Conservation (phyloP, 2,797 vertebrate genomes). For the Ctenopoma multispine region DNA sequence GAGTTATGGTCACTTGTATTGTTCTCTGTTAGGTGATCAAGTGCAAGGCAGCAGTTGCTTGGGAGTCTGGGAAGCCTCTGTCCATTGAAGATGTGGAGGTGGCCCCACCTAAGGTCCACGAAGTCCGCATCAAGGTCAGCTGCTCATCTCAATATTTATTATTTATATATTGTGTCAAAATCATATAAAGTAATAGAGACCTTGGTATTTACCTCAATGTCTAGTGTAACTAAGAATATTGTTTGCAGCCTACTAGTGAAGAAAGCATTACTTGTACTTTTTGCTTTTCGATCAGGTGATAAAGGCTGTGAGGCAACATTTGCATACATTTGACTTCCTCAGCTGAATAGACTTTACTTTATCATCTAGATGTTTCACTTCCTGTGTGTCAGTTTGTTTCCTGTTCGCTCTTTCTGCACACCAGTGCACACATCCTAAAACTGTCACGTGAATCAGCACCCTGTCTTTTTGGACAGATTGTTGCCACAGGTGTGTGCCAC, state of each 20-base stretch:
- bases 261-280: background rate
- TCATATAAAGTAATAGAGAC: background rate
- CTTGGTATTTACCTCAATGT: no score
- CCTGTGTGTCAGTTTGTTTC: background rate
- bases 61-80: constrained; percentile 89
- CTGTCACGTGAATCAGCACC: accelerated
- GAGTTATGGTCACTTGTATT: accelerated
- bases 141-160: background rate
- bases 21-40: constrained; percentile 85
- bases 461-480: constrained; percentile 76
- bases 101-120: constrained; percentile 90
- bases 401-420: background rate
- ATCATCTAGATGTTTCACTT: no score
- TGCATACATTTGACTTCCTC: background rate
- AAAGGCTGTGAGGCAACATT: background rate
- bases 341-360: no score
- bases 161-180: background rate
- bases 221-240: background rate
- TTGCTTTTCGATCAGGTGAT: accelerated
- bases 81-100: constrained; percentile 91
- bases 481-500: constrained; percentile 91
- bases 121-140: constrained; percentile 94
- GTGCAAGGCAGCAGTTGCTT: constrained; percentile 93
- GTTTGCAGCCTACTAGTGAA: background rate
- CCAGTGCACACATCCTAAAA: background rate